Evolutionary conservation across 2,797 vertebrate genomes (phyloP).

Genomic region (Ataeniobius toweri): DNA sequence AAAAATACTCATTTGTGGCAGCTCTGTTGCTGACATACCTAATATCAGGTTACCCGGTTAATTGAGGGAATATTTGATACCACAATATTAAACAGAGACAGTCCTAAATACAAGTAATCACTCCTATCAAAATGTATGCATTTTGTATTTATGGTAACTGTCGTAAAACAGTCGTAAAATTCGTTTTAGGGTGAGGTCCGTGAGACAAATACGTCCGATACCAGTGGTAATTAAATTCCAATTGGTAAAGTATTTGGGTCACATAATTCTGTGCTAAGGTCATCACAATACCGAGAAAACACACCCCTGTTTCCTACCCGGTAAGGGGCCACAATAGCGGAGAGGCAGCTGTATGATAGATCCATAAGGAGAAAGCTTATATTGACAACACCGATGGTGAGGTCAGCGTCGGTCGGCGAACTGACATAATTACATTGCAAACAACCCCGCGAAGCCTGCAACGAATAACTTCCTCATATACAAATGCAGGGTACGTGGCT

Average conservation of each 20-base stretch:
- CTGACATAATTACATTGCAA: conserved; percentile 41
- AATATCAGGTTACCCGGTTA: background rate
- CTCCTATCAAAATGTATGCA: background rate
- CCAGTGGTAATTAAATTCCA: background rate
- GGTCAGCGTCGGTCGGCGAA: conserved; percentile 24
- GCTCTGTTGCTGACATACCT: background rate
- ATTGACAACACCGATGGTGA: conserved; percentile 33
- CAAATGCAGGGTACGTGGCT: conserved; percentile 48
- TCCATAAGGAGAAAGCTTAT: background rate
- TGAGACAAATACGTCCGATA: too few species aligned
- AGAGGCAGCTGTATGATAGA: conserved; percentile 8
- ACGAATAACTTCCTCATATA: conserved; percentile 56
- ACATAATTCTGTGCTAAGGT: conserved; percentile 17
- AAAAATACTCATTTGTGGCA: background rate
- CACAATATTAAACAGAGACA: background rate
- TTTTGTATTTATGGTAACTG: background rate
- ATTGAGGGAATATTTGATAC: background rate
- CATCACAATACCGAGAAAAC: conserved; percentile 66
- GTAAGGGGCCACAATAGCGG: conserved; percentile 16
- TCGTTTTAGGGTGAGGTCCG: background rate
- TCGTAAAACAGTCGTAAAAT: background rate
- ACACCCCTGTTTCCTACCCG: conserved; percentile 56
- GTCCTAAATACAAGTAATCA: background rate
- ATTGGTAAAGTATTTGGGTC: conserved; percentile 2
- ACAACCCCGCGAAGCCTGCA: conserved; percentile 32